phyloP scores from a whole-genome alignment of 2,797 vertebrate species.

The Meda fulgida region DNA sequence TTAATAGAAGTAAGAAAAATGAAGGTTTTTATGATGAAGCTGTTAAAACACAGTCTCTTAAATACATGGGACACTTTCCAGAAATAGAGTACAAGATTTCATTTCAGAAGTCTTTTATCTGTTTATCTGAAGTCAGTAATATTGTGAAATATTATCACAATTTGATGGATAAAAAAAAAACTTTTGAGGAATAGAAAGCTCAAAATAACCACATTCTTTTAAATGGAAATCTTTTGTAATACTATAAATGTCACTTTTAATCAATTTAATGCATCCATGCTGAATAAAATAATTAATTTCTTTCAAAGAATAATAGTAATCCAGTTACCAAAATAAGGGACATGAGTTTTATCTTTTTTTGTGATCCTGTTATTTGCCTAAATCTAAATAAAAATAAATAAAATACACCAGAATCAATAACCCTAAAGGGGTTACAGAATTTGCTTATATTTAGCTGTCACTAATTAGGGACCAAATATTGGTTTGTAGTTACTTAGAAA shows the following conservation, averaged over 20 bases:
- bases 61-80: background rate
- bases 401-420: background rate
- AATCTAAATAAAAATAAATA: background rate
- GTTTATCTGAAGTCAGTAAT: no score
- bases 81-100: background rate
- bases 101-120: background rate
- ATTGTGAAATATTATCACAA: background rate
- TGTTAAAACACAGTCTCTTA: no score
- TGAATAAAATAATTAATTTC: background rate
- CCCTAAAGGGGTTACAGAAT: background rate
- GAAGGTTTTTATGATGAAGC: no score
- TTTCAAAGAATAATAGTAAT: background rate
- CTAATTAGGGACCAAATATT: background rate
- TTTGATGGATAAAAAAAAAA: background rate
- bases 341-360: background rate
- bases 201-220: background rate
- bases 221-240: background rate
- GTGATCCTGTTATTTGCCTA: background rate
- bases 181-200: background rate
- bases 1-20: constrained; percentile 19
- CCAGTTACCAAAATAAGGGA: background rate
- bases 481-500: background rate
- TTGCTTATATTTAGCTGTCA: no score
- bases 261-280: background rate
- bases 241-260: background rate